Base-by-base conservation (phyloP, 2,113 vertebrate species). In the Catagonus wagneri region DNA sequence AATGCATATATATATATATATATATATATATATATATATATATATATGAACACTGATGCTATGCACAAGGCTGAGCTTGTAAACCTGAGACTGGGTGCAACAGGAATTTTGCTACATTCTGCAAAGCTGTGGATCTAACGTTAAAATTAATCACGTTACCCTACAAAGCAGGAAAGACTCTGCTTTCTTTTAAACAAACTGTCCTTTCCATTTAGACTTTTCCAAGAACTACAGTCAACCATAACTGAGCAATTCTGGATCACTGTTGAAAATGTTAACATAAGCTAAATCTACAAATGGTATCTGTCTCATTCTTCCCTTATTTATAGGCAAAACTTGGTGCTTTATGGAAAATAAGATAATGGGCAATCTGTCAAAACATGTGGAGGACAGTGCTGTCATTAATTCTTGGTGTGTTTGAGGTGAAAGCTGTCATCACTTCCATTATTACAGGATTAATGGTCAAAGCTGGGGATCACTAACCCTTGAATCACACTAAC, bases 401-500 rank as follows among this genome's bases (percentile, higher is more conserved):
- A 87, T 95, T 81, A 88, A 88, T 36, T 90, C 91, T 93, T 22
- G 17, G 50, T 95, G 60, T 90, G 52, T 96, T 3, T 94, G 75
- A 92, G 87, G 89, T 76, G 60, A 96, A 78, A 87, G 66, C 69
- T 79, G 63, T 74, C 81, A 74, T 12, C 12, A 63, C 69, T 83
- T 68, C 95, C 74, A 83, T 89, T 79, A 93, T n/a, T 74, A 68
- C 6, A 84, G 86, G 56, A 94, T 94, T 92, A 83, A 96, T 71
- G 39, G 68, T 65, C 79, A 83, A 89, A 86, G 63, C 83, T 69
- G 16, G 69, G 63, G 44, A 78, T 95, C 79, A 36, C 74, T 86
- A 89, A 96, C 90, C 96, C 87, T 61, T 92, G 74, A 94, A 66
- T 96, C 84, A 80, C 52, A 94, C 74, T 68, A 89, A 81, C 50